phyloP scores from a whole-genome alignment of 2,113 vertebrate genomes.

The Anhinga anhinga region DNA sequence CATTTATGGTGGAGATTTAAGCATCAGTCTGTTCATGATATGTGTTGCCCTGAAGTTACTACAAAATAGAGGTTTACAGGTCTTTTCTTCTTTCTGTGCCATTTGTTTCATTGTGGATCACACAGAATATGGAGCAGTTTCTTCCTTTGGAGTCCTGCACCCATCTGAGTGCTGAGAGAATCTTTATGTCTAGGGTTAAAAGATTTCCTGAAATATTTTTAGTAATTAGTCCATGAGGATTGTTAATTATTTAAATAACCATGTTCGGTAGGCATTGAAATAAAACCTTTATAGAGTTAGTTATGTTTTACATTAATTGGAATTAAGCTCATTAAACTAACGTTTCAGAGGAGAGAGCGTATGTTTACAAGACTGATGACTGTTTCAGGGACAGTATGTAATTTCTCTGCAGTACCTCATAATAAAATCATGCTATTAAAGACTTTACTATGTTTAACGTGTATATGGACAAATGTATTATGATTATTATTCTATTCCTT shows the following conservation, averaged over 20 bases:
- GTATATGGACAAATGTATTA: neutral
- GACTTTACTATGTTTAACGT: neutral
- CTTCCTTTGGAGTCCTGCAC: neutral
- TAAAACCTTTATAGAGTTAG: neutral
- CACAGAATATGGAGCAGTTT: neutral
- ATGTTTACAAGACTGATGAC: neutral
- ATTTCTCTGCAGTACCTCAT: neutral
- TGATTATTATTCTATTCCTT: neutral
- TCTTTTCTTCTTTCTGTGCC: neutral
- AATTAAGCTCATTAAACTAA: neutral
- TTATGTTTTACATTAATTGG: neutral
- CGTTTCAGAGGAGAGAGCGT: fast-evolving
- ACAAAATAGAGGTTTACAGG: neutral
- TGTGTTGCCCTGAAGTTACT: neutral
- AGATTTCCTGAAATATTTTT: neutral
- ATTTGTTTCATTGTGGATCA: neutral
- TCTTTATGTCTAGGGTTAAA: neutral
- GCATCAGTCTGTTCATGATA: neutral
- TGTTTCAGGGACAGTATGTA: neutral
- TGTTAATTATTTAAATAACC: neutral
- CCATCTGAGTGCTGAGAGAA: neutral
- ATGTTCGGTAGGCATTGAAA: neutral
- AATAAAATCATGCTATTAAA: neutral
- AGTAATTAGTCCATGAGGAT: neutral
- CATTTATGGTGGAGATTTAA: neutral